Evolutionary conservation across 2,888 invertebrate species (phyloP).

Genomic region (Calameuta idolon): DNA sequence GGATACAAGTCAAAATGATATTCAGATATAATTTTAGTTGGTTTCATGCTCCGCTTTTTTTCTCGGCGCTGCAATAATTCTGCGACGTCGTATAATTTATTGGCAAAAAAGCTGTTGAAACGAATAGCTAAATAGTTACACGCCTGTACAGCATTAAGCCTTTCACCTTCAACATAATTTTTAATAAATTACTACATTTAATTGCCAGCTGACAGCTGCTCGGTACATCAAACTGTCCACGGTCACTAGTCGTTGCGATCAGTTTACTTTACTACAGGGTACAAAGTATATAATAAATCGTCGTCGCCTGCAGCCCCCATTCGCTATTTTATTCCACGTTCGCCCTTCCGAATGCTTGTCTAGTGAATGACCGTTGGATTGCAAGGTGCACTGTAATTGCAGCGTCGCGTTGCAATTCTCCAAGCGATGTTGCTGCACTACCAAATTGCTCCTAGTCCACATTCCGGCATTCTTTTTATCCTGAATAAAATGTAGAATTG

Average conservation of each 20-base stretch:
- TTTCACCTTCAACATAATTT: not conserved
- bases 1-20: not conserved
- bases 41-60: not conserved
- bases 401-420: not conserved
- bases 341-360: not conserved
- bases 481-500: not conserved
- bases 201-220: constrained; percentile 3
- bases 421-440: not conserved
- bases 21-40: not conserved
- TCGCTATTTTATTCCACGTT: not conserved
- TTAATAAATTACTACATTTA: not conserved
- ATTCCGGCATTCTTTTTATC: not conserved
- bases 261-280: not conserved
- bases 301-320: not conserved
- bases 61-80: not conserved
- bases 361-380: not conserved
- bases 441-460: not conserved
- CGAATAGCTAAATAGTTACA: not conserved
- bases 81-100: not conserved
- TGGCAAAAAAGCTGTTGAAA: not conserved
- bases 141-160: not conserved
- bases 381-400: not conserved
- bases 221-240: not conserved
- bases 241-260: not conserved
- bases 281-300: not conserved